These are phyloP conservation scores for Phylloscopus collybita DNA, from an alignment of 2,797 vertebrate genomes.

Conservation along the genomic window DNA sequence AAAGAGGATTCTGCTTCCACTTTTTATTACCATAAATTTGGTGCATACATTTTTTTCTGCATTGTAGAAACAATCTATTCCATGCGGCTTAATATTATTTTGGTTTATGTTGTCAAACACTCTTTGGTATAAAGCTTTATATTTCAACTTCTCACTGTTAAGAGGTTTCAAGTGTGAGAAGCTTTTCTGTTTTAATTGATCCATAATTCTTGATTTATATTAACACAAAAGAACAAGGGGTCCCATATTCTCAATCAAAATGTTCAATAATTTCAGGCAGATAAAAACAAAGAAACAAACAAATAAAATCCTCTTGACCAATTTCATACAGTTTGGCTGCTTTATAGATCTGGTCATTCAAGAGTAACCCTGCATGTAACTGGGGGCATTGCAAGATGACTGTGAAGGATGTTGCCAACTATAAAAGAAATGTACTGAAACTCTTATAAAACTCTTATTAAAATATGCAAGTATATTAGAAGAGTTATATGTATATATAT, in stretches of 20 bases:
- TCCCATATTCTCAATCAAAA: background rate
- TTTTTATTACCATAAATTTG: slow-evolving; percentile 4
- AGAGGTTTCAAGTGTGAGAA: background rate
- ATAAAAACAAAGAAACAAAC: background rate
- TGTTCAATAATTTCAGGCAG: background rate
- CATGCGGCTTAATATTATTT: background rate
- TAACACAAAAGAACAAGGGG: background rate
- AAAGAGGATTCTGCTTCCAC: background rate
- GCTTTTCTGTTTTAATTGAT: background rate
- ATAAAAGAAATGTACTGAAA: background rate
- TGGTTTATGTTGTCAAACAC: background rate
- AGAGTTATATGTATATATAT: background rate
- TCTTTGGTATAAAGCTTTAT: background rate
- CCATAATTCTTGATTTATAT: background rate
- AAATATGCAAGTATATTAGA: background rate
- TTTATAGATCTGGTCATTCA: background rate
- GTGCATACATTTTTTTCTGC: background rate
- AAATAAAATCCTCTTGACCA: background rate
- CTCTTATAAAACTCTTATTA: background rate
- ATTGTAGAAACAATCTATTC: background rate
- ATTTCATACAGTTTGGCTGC: background rate
- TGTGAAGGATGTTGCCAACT: background rate
- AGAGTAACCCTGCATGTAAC: background rate
- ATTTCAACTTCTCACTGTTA: background rate
- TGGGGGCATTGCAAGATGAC: background rate